phyloP scores from a whole-genome alignment of 2,113 vertebrate species.

The Hyperopisus bebe region DNA sequence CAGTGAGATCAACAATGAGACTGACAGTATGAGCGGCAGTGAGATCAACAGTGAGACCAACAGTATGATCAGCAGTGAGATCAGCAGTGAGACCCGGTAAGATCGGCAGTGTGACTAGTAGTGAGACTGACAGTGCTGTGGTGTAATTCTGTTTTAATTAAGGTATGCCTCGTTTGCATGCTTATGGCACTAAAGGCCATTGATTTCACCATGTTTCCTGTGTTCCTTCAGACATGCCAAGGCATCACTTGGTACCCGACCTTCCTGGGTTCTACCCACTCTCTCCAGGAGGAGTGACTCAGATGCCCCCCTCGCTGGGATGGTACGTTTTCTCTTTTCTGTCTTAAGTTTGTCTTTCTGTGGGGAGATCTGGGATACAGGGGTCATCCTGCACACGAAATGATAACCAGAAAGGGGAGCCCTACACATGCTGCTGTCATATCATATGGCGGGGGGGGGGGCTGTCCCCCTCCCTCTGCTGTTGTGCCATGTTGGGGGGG shows the following conservation, averaged over 20 bases:
- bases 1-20: too few species aligned
- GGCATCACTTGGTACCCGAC: slow-evolving; percentile 88
- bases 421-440: not conserved
- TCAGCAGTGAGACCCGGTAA: slow-evolving; percentile 11
- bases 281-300: slow-evolving; percentile 87
- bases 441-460: not conserved
- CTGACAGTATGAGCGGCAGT: not conserved
- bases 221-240: slow-evolving; percentile 77
- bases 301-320: slow-evolving; percentile 92
- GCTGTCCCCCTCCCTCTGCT: too few species aligned
- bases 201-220: not conserved
- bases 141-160: not conserved
- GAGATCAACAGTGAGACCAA: not conserved
- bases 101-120: not conserved
- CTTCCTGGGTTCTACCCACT: slow-evolving; percentile 93
- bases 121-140: slow-evolving; percentile 9
- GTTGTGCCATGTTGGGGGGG: not conserved
- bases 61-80: not conserved
- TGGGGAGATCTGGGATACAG: not conserved
- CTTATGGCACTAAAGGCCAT: not conserved
- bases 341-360: not conserved
- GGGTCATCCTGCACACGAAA: not conserved
- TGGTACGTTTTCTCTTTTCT: slow-evolving; percentile 69
- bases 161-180: not conserved
- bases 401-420: not conserved